phyloP scores from a whole-genome alignment of 2,797 vertebrate genomes.

The Melanogrammus aeglefinus region DNA sequence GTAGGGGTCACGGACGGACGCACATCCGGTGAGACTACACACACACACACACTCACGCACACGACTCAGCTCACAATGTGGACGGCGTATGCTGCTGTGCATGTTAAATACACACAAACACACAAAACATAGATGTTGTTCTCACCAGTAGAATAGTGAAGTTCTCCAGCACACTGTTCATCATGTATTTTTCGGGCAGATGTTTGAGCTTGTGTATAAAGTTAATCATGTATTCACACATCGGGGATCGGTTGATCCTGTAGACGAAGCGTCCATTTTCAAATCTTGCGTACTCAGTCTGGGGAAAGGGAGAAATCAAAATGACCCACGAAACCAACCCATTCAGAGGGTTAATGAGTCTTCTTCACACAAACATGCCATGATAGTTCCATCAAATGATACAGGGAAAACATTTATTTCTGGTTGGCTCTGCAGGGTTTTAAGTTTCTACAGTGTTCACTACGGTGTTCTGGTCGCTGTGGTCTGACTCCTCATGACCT shows the following conservation, averaged over 20 bases:
- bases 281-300: constrained; percentile 96
- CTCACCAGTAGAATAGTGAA: constrained; percentile 97
- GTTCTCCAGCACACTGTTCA: constrained; percentile 99
- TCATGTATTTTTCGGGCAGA: constrained; percentile 99
- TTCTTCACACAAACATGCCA: background rate
- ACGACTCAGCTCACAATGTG: background rate
- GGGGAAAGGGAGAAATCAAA: background rate
- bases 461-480: too few relatives aligned
- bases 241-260: constrained; percentile 95
- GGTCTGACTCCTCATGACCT: too few relatives aligned
- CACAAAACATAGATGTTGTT: background rate
- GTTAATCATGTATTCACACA: constrained; percentile 99
- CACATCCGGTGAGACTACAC: background rate
- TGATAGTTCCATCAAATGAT: too few relatives aligned
- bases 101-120: constrained; percentile 10
- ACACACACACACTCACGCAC: constrained; percentile 10
- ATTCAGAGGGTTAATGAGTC: background rate
- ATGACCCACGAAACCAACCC: background rate
- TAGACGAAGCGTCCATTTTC: constrained; percentile 97
- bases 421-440: too few relatives aligned
- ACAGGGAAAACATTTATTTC: too few relatives aligned
- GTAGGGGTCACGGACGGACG: constrained; percentile 22
- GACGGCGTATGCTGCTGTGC: background rate
- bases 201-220: constrained; percentile 99
- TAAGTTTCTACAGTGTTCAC: too few relatives aligned